Evolutionary conservation across 2,888 invertebrate species (phyloP).

Genomic region (Lobophora halterata): DNA sequence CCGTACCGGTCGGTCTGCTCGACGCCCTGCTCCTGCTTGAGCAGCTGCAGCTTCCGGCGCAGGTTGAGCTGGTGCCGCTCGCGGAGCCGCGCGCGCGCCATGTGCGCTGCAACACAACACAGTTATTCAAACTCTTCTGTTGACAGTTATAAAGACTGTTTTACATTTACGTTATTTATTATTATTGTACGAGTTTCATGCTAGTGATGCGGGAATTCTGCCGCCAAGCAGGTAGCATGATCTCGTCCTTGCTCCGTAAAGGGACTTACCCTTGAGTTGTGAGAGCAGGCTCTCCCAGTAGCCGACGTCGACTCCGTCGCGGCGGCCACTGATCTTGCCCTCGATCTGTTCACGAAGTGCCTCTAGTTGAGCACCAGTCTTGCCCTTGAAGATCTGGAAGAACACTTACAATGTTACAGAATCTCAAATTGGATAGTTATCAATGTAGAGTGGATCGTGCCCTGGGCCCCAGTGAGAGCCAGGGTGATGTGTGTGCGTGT

Average conservation of each 20-base stretch:
- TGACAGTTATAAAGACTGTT: too few relatives aligned
- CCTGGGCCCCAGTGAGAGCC: too few relatives aligned
- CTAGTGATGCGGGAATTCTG: too few relatives aligned
- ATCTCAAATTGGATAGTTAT: too few relatives aligned
- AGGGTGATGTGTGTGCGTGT: constrained; percentile 7
- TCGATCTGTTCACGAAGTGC: constrained; percentile 92
- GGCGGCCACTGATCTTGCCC: constrained; percentile 89
- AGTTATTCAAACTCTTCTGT: background rate
- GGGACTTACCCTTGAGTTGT: constrained; percentile 91
- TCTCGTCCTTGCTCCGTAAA: too few relatives aligned
- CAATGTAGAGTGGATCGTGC: too few relatives aligned
- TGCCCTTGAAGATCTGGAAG: constrained; percentile 91
- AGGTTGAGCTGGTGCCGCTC: constrained; percentile 96
- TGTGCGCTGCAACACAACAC: constrained; percentile 85
- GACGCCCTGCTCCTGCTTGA: constrained; percentile 91
- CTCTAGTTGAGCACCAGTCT: constrained; percentile 92
- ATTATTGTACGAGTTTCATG: too few relatives aligned
- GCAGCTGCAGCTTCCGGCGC: constrained; percentile 90
- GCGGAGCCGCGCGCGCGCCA: constrained; percentile 94
- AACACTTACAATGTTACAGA: background rate
- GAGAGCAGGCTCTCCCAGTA: constrained; percentile 98
- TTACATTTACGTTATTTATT: too few relatives aligned
- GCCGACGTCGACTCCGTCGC: constrained; percentile 96
- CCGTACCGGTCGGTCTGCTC: constrained; percentile 28
- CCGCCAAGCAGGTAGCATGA: too few relatives aligned